Percentiles rank a stretch among this genome's conserved stretches.
Conservation (phyloP, 2,888 invertebrate genomes). For the Drosophila neonasuta region DNA sequence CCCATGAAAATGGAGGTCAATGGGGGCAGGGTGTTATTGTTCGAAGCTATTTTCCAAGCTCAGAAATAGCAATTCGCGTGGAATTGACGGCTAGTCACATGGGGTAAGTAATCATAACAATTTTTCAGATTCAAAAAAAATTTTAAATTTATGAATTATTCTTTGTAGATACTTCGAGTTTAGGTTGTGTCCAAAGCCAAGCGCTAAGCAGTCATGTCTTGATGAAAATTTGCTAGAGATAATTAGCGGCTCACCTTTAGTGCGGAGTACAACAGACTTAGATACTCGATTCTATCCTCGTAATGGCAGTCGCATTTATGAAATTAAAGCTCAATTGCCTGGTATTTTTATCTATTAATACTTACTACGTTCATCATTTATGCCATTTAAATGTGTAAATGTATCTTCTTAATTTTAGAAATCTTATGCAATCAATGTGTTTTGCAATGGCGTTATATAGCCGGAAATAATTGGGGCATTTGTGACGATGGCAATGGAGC, state of each 20-base stretch:
- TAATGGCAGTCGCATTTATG: slow-evolving; percentile 90
- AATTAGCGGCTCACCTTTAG: slow-evolving; percentile 80
- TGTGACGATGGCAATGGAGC: slow-evolving; percentile 89
- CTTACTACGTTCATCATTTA: background rate
- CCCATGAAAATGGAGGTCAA: slow-evolving; percentile 92
- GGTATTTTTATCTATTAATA: slow-evolving; percentile 56
- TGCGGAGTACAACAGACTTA: slow-evolving; percentile 83
- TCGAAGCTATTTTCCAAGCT: slow-evolving; percentile 87
- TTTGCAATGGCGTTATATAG: slow-evolving; percentile 94
- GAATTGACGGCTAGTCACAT: slow-evolving; percentile 94
- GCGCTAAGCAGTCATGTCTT: slow-evolving; percentile 89
- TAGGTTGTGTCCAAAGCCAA: slow-evolving; percentile 89
- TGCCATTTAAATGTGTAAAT: background rate
- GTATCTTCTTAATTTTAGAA: slow-evolving; percentile 74
- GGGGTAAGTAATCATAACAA: slow-evolving; percentile 83
- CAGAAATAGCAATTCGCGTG: slow-evolving; percentile 88
- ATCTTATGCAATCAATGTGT: slow-evolving; percentile 91
- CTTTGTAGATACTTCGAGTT: slow-evolving; percentile 88
- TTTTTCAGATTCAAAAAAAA: too few relatives aligned
- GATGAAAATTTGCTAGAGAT: slow-evolving; percentile 87
- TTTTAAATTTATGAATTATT: background rate
- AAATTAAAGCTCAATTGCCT: slow-evolving; percentile 87
- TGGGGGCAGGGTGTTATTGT: slow-evolving; percentile 92
- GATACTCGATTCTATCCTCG: slow-evolving; percentile 88
- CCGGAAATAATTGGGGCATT: slow-evolving; percentile 92